These are phyloP conservation scores for Apis florea DNA, from an alignment of 1,140 invertebrate species.

Conservation along the genomic window DNA sequence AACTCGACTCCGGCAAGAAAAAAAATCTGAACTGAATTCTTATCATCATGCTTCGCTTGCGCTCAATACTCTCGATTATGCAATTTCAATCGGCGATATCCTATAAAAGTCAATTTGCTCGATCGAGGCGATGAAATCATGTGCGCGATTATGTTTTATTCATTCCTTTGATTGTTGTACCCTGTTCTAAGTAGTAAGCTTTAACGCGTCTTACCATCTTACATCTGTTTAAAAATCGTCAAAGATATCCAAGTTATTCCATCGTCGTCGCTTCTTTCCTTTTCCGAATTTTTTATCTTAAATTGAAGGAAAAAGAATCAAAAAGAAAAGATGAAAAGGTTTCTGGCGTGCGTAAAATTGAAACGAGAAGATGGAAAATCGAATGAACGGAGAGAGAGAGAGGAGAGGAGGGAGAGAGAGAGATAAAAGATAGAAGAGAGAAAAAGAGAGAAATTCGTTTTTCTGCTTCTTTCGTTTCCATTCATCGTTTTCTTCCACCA, in stretches of 20 bases:
- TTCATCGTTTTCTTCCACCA: neutral
- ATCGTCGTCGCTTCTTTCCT: too few species aligned
- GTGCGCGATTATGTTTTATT: slow-evolving; percentile 19
- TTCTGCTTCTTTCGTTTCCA: too few species aligned
- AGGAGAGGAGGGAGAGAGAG: too few species aligned
- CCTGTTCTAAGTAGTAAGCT: neutral
- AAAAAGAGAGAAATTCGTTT: too few species aligned
- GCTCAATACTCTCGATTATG: neutral
- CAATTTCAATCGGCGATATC: slow-evolving; percentile 5
- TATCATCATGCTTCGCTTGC: neutral
- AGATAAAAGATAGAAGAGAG: too few species aligned
- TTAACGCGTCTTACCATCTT: neutral
- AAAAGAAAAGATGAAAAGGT: too few species aligned
- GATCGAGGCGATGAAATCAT: slow-evolving; percentile 11
- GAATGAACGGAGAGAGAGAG: too few species aligned
- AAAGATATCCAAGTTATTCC: neutral
- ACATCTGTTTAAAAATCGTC: too few species aligned
- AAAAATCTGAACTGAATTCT: neutral
- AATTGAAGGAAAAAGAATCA: too few species aligned
- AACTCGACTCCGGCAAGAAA: neutral
- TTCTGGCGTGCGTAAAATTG: too few species aligned
- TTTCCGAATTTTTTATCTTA: too few species aligned
- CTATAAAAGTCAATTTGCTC: slow-evolving; percentile 20
- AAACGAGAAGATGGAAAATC: too few species aligned
- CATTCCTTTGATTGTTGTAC: neutral